Evolutionary conservation across 2,888 invertebrate genomes (phyloP).

Genomic region (Nomada fabriciana): DNA sequence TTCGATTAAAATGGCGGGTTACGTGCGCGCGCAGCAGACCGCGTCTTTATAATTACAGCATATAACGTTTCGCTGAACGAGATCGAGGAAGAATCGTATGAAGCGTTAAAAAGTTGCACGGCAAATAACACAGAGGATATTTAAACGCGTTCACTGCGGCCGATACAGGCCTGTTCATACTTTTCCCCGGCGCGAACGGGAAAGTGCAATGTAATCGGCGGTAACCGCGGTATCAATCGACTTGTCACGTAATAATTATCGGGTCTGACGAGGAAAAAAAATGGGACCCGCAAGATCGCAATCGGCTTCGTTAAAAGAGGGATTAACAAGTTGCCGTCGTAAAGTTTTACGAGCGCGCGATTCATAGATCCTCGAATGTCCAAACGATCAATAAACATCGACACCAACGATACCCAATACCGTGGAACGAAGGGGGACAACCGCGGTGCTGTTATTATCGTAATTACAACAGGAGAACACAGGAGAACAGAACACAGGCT

Average conservation of each 20-base stretch:
- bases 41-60: conserved; percentile 39
- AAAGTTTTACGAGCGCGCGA: not conserved
- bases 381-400: not conserved
- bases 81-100: not conserved
- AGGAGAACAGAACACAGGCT: not conserved
- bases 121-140: conserved; percentile 1
- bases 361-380: not conserved
- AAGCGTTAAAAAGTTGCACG: not conserved
- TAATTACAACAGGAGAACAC: not conserved
- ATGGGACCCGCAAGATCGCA: not conserved
- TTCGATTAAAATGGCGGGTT: conserved; percentile 36
- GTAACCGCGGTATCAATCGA: not conserved
- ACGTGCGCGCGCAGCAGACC: not conserved
- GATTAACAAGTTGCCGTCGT: not conserved
- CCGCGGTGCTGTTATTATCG: not conserved
- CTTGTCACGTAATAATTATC: not conserved
- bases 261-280: not conserved
- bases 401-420: not conserved
- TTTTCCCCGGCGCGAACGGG: not conserved
- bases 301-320: not conserved
- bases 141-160: not conserved
- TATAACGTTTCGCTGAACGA: conserved; percentile 41
- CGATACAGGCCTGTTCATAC: not conserved
- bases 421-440: not conserved
- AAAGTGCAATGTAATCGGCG: not conserved